Evolutionary conservation across 2,888 invertebrate genomes (phyloP), one percentile per base, ranked within the genome.

Genomic region (Tinea pellionella): DNA sequence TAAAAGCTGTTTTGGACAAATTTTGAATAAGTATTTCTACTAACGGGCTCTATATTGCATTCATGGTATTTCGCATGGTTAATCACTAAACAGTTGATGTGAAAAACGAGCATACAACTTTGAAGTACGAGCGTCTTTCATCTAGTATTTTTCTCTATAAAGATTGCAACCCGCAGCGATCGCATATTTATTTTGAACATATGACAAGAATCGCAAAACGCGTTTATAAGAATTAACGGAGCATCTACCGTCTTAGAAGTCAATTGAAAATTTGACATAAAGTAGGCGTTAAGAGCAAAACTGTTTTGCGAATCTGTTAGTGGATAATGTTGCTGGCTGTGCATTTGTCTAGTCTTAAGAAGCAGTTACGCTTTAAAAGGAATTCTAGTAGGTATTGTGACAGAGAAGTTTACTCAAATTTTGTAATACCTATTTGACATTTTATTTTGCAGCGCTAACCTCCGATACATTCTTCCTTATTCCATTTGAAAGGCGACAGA

Each of bases 11-110:
- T 81, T 81, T 81, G 75, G 79, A 81, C 68, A 73, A 76, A 71
- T 82, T 80, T 80, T 80, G 79, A 79, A 80, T 80, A 80, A 75
- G n/a, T n/a, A n/a, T n/a, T 77, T 80, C 80, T 79, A 72, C 77
- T 75, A 80, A 75, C 72, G 67, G 75, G 71, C 75, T 18, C 53
- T 53, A 24, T 53, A 47, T 47, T 9, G 15, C 47, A 16, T 9
- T 47, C 2, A 7, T 47, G 15, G 47, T 47, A 47, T 47, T 47
- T 16, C 2, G 6, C 6, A 24, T 6, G 24, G 2, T 6, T 3
- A 3, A 24, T 24, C 2, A 24, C 24, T 24, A 24, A 2, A 24
- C n/a, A n/a, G n/a, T 24, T 6, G 2, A 24, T 24, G 24, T 24
- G 24, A 24, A 6, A 24, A 24, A 24, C 24, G 24, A 24, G 24